Evolutionary conservation across 1,140 invertebrate species (phyloP).

Genomic region (Lasioglossum albipes): DNA sequence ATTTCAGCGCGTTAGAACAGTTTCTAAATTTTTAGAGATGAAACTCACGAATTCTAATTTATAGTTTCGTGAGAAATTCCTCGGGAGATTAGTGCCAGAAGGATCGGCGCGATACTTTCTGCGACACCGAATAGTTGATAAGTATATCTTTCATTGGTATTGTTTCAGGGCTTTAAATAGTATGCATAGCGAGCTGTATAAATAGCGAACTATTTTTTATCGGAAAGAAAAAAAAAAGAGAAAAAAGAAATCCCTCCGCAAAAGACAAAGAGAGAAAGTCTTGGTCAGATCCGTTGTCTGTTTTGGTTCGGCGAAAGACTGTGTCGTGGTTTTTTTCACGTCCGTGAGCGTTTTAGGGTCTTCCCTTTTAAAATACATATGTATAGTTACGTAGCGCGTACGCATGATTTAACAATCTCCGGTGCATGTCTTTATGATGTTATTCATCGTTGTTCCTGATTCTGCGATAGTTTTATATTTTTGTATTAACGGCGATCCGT

Average conservation of each 20-base stretch:
- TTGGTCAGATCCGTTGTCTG: neutral
- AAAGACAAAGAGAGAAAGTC: conserved; percentile 1
- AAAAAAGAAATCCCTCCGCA: conserved; percentile 14
- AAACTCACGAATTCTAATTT: too few species aligned
- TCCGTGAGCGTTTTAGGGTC: neutral
- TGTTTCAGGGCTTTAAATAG: conserved; percentile 42
- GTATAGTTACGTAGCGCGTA: conserved; percentile 8
- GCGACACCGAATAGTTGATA: too few species aligned
- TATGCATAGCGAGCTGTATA: conserved; percentile 31
- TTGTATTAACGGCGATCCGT: conserved; percentile 24
- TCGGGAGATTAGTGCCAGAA: too few species aligned
- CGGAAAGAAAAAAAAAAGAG: conserved; percentile 1
- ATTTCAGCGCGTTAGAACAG: too few species aligned
- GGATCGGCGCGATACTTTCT: too few species aligned
- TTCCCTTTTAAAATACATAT: neutral
- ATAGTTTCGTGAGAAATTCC: too few species aligned
- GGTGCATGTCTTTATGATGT: conserved; percentile 38
- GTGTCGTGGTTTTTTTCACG: neutral
- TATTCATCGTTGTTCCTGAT: conserved; percentile 39
- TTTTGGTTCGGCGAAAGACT: conserved; percentile 5
- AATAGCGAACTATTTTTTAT: conserved; percentile 40
- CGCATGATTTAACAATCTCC: conserved; percentile 25
- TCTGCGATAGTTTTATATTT: conserved; percentile 36
- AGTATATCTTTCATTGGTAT: conserved; percentile 29
- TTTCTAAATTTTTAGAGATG: too few species aligned